These are phyloP conservation scores for Pseudotriccus pelzelni DNA, from an alignment of 2,797 vertebrate species.

Conservation along the genomic window DNA sequence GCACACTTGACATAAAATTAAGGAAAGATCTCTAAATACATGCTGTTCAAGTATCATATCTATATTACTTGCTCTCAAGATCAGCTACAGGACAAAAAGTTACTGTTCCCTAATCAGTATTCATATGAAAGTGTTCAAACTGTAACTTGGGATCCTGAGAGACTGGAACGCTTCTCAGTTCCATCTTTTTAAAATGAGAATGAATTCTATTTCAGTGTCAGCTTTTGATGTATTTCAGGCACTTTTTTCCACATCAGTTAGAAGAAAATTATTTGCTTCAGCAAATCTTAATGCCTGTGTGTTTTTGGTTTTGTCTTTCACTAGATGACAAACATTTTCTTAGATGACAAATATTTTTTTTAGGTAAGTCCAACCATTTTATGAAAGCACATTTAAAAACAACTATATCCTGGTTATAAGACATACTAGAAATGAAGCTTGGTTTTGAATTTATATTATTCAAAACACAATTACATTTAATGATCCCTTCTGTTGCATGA, in stretches of 20 bases:
- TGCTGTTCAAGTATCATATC: neutral
- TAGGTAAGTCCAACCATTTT: neutral
- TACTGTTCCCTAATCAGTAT: slow-evolving; percentile 6
- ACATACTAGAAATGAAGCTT: neutral
- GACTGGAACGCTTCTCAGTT: neutral
- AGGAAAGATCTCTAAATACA: neutral
- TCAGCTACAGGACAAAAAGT: slow-evolving; percentile 1
- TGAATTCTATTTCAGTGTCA: neutral
- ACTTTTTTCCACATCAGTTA: neutral
- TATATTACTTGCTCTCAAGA: neutral
- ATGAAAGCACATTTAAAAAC: neutral
- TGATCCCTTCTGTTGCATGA: neutral
- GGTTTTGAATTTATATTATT: neutral
- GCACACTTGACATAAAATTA: neutral
- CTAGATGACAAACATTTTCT: neutral
- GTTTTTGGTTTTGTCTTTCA: neutral
- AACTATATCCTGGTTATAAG: neutral
- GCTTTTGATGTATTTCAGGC: slow-evolving; percentile 5
- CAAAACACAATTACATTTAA: neutral
- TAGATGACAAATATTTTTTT: neutral
- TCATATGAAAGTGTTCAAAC: neutral
- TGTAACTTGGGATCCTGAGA: slow-evolving; percentile 13
- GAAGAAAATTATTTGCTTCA: neutral
- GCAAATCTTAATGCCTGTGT: neutral
- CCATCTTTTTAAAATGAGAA: neutral